Base-by-base conservation (phyloP, 2,888 invertebrate species). In the Gasteruption jaculator region DNA sequence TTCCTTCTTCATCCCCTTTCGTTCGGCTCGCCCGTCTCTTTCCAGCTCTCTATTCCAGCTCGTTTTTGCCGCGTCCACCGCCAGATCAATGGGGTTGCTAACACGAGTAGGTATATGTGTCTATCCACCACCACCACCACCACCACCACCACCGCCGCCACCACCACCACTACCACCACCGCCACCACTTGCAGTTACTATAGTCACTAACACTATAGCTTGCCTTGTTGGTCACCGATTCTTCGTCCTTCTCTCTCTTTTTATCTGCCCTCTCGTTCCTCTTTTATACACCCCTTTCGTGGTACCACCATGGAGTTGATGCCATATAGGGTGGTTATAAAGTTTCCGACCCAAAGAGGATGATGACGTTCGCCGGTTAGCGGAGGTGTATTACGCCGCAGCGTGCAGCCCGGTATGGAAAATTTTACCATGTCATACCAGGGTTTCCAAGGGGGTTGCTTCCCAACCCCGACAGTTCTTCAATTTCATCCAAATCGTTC, bases 41-140 rank as follows among this genome's bases (percentile, higher is more conserved):
- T 38, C 38, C 49, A 46, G 49, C 38, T 41, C 52, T 50, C 53
- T 47, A 53, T 54, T 56, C 57, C 49, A 55, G 60, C 61, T 62
- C 65, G 64, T 65, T 65, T 65, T 65, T 65, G 60, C 63, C 61
- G 62, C 65, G 61, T 61, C 61, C 65, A 63, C 63, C 62, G 61
- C 59, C 68, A 68, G 68, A 68, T 69, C 69, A 68, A 69, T 68
- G 69, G 66, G 67, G 64, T 64, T 68, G 68, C 68, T 68, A 68
- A 68, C 69, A 67, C 66, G 63, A 46, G 60, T 66, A 61, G 60
- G 61, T 65, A 62, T 63, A 57, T 61, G 58, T 63, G 60, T 59
- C 59, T 60, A 49, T 53, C 52, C 59, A 36, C 54, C 50, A 45
- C 52, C 53, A 53, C 51, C 43, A 49, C 49, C 47, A 5, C 11